Conservation (phyloP, 2,888 invertebrate species). For the Drosophila monieri region DNA sequence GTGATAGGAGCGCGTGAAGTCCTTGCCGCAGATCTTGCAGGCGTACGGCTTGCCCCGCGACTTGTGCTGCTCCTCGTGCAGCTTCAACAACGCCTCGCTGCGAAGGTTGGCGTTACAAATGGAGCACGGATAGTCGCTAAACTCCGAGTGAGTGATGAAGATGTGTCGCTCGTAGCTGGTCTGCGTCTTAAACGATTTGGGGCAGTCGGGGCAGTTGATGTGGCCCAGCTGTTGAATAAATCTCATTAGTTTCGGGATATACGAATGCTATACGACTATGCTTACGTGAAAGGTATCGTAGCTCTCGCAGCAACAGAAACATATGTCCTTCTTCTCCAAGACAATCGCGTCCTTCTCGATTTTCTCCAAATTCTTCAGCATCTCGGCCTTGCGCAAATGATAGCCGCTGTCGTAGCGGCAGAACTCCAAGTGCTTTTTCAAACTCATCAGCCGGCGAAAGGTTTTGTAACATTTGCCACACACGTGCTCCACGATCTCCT, state of each 20-base stretch:
- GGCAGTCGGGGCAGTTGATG: constrained; percentile 86
- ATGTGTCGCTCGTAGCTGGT: constrained; percentile 88
- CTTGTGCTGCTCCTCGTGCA: constrained; percentile 88
- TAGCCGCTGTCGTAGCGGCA: constrained; percentile 81
- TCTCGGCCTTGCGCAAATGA: constrained; percentile 77
- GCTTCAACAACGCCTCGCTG: constrained; percentile 86
- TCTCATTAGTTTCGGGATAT: no score
- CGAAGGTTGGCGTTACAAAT: constrained; percentile 89
- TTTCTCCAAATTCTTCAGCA: constrained; percentile 81
- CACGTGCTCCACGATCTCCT: constrained; percentile 83
- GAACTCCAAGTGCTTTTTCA: constrained; percentile 81
- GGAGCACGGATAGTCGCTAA: constrained; percentile 87
- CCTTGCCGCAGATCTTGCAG: constrained; percentile 88
- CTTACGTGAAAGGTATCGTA: constrained; percentile 83
- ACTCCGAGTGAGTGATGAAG: constrained; percentile 88
- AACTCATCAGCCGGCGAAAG: constrained; percentile 80
- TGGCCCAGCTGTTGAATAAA: constrained; percentile 79
- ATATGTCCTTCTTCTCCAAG: constrained; percentile 82
- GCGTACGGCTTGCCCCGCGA: constrained; percentile 86
- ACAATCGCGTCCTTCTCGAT: constrained; percentile 81
- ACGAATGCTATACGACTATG: background rate
- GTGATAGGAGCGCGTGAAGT: constrained; percentile 91
- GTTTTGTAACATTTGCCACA: constrained; percentile 83
- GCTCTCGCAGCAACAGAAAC: constrained; percentile 83
- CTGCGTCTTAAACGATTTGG: constrained; percentile 89